A percentile compares a stretch with the other conserved stretches of the same genome.
These are phyloP conservation scores for Drosophila diplacantha DNA, from an alignment of 2,888 invertebrate species.

Conservation along the genomic window DNA sequence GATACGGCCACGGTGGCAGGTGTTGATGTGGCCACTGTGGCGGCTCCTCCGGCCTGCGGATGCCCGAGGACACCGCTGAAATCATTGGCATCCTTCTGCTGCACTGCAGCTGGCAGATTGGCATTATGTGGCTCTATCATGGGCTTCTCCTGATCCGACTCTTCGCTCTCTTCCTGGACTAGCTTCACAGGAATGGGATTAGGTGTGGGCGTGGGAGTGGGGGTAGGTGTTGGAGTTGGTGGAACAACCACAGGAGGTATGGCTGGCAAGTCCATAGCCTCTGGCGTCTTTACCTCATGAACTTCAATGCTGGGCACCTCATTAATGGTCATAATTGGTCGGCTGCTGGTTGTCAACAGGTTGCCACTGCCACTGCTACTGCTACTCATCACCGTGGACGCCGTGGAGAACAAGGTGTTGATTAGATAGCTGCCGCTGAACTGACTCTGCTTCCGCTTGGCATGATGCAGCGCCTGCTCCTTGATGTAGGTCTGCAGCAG, in stretches of 20 bases:
- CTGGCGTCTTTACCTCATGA: constrained; percentile 56
- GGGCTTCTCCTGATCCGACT: constrained; percentile 53
- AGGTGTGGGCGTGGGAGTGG: background rate
- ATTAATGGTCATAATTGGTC: constrained; percentile 32
- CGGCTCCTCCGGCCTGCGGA: constrained; percentile 1
- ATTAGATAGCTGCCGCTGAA: constrained; percentile 60
- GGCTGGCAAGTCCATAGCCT: constrained; percentile 22
- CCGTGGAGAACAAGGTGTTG: constrained; percentile 14
- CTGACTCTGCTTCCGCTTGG: constrained; percentile 85
- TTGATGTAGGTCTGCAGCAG: constrained; percentile 86
- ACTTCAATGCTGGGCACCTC: constrained; percentile 65
- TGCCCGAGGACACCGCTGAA: constrained; percentile 73
- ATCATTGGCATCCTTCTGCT: constrained; percentile 73
- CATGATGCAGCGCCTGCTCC: constrained; percentile 84
- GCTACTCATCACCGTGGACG: constrained; percentile 24
- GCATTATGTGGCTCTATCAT: constrained; percentile 68
- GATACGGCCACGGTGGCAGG: constrained; percentile 1
- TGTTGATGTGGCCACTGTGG: constrained; percentile 1
- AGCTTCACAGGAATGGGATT: background rate
- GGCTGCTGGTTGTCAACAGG: constrained; percentile 30
- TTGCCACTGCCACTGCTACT: constrained; percentile 36
- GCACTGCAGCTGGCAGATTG: constrained; percentile 71
- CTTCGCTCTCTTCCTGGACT: constrained; percentile 51
- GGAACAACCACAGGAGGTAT: background rate
- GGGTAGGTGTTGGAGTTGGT: background rate